phyloP scores from a whole-genome alignment of 2,888 invertebrate species.

The Crossocerus cetratus region DNA sequence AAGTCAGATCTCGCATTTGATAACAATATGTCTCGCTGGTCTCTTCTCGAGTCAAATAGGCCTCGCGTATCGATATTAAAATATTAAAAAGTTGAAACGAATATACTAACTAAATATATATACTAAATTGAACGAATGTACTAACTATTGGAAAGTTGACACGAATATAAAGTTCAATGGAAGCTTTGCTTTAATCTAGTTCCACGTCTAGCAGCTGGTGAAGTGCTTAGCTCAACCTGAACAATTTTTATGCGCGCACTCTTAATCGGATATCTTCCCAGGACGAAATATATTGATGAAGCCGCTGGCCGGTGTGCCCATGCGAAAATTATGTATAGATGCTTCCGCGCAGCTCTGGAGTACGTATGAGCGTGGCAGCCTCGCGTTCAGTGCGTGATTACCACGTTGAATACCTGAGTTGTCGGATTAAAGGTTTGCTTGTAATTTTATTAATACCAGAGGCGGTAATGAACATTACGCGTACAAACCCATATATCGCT shows the following conservation, averaged over 20 bases:
- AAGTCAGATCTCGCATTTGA: constrained; percentile 60
- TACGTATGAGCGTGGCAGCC: too few species aligned
- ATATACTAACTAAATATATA: too few species aligned
- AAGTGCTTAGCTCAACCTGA: constrained; percentile 63
- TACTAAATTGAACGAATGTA: too few species aligned
- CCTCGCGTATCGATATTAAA: constrained; percentile 15
- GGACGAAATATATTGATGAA: background rate
- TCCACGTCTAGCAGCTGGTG: constrained; percentile 57
- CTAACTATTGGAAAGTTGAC: too few species aligned
- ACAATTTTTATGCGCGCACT: constrained; percentile 8
- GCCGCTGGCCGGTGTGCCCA: background rate
- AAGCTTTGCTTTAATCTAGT: constrained; percentile 37
- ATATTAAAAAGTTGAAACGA: too few species aligned
- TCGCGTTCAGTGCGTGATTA: background rate
- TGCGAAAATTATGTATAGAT: too few species aligned
- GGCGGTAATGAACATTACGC: too few species aligned
- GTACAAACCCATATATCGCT: too few species aligned
- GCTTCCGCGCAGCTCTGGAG: too few species aligned
- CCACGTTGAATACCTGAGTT: too few species aligned
- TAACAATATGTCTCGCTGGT: constrained; percentile 60
- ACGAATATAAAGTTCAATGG: constrained; percentile 62
- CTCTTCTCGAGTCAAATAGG: constrained; percentile 65
- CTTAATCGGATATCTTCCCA: background rate
- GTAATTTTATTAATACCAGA: background rate
- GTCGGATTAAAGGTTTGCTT: too few species aligned